phyloP scores from a whole-genome alignment of 92 coral and sea anemone species.

The Phymanthus crucifer region DNA sequence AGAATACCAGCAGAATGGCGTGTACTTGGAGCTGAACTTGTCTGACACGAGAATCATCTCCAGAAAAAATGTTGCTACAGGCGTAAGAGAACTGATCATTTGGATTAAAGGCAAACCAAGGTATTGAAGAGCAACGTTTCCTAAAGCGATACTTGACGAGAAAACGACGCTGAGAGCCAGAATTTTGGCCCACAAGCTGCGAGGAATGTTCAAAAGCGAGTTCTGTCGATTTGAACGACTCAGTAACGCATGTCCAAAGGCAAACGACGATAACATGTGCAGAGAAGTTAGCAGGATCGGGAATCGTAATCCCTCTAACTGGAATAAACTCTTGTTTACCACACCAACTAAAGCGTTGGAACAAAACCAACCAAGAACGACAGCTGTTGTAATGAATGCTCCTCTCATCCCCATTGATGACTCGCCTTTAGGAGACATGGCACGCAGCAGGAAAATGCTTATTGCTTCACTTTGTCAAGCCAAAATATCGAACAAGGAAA shows the following conservation, averaged over 20 bases:
- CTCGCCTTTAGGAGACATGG: background rate
- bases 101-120: constrained; percentile 34
- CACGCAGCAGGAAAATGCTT: too few relatives aligned
- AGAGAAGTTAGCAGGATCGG: constrained; percentile 39
- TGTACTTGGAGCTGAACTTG: constrained; percentile 25
- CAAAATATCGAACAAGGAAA: too few relatives aligned
- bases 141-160: constrained; percentile 31
- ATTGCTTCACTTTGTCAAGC: too few relatives aligned
- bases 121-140: constrained; percentile 39
- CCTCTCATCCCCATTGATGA: background rate
- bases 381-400: background rate
- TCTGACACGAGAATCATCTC: constrained; percentile 8
- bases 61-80: constrained; percentile 31
- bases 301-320: constrained; percentile 29
- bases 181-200: constrained; percentile 22
- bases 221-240: background rate
- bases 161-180: constrained; percentile 35
- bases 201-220: constrained; percentile 2
- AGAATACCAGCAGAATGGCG: constrained; percentile 9
- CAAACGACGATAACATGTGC: constrained; percentile 38
- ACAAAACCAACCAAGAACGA: constrained; percentile 35
- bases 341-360: constrained; percentile 37
- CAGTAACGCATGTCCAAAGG: constrained; percentile 16
- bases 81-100: constrained; percentile 31
- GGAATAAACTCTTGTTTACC: constrained; percentile 36